Base-by-base conservation (phyloP, 2,888 invertebrate species). In the Himalopsyche anomala region DNA sequence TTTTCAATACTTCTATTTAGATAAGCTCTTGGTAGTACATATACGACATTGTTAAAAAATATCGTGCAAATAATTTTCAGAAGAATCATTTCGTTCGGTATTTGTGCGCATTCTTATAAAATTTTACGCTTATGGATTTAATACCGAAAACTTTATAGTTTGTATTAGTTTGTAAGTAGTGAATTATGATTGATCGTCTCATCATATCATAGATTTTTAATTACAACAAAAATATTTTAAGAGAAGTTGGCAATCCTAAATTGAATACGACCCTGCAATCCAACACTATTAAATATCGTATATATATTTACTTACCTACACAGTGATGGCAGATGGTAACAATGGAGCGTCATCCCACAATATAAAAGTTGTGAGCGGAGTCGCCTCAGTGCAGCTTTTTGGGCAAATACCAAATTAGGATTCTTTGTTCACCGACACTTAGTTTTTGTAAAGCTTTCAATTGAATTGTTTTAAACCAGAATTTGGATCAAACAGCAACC, bases 381-480 rank as follows among this genome's bases (percentile, higher is more conserved):
- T 56, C 19, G n/a, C 5, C n/a, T 19, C 62, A n/a, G 9, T 19
- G 19, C 19, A 62, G 62, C 62, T 62, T 62, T 62, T 62, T 62
- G 62, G 15, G 62, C 62, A 62, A 62, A 62, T 28, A 62, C 62
- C 62, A 62, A 62, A 62, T 62, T 62, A 62, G 62, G 62, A 19
- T 62, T 62, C 62, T 62, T 62, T 62, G 62, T 62, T 62, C 62
- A 19, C 19, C 19, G 28, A 62, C 62, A 62, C 62, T 62, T 62
- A 62, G n/a, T 62, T 62, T 62, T 62, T 62, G 62, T 62, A 6
- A 62, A 19, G 11, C 28, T 62, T 62, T 62, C 62, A 62, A 62
- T 62, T 19, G 62, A 62, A 62, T 62, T 62, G 62, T 62, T 62
- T 62, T 62, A 62, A 19, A 11, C 28, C 19, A 9, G 62, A 19